Evolutionary conservation across 2,888 invertebrate genomes (phyloP).

Genomic region (Synergus japonicus): DNA sequence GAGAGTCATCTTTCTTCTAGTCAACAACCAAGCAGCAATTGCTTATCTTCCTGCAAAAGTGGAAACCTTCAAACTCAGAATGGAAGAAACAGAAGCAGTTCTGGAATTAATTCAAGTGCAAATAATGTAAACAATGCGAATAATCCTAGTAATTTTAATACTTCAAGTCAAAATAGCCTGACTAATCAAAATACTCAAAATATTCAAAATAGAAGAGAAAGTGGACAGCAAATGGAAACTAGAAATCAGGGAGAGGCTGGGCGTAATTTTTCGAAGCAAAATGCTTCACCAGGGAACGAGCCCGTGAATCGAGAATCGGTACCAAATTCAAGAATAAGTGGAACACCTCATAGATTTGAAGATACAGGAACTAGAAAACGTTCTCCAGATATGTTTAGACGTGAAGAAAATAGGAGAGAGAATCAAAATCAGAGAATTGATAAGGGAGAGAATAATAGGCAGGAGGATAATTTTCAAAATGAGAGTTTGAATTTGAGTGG

Average conservation of each 20-base stretch:
- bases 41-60: constrained; percentile 47
- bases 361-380: not conserved
- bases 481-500: constrained; percentile 58
- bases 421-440: not conserved
- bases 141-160: not conserved
- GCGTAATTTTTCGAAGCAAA: not conserved
- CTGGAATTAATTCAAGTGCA: not conserved
- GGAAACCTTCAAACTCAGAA: not conserved
- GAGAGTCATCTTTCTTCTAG: constrained; percentile 73
- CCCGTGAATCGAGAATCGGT: not conserved
- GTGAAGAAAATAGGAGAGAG: not conserved
- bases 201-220: constrained; percentile 12
- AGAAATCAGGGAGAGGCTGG: not conserved
- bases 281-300: not conserved
- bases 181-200: not conserved
- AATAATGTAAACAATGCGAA: not conserved
- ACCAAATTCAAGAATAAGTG: not conserved
- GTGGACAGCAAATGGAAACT: not conserved
- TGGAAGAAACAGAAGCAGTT: constrained; percentile 7
- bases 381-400: not conserved
- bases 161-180: not conserved
- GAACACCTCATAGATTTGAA: not conserved
- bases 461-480: constrained; percentile 29
- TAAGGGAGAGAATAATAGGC: not conserved
- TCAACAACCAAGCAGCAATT: constrained; percentile 68